Conservation (phyloP, 2,797 vertebrate species). For the Spinus olivaceus region DNA sequence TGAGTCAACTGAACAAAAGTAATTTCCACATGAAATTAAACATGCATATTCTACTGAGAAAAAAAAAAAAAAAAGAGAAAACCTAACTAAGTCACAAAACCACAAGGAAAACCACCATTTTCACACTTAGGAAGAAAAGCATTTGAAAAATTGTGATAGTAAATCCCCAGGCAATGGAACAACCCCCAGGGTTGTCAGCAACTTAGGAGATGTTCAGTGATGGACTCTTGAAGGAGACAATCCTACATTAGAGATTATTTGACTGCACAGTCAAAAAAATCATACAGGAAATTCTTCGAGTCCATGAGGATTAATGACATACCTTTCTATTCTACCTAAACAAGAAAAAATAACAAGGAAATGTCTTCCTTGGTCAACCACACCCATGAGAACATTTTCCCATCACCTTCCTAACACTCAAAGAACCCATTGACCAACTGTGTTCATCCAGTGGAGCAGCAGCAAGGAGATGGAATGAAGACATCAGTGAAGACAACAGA, state of each 20-base stretch:
- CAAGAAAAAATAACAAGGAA: not conserved
- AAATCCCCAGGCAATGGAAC: not conserved
- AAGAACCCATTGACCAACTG: not conserved
- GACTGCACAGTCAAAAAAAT: not conserved
- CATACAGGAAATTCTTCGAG: rapidly evolving
- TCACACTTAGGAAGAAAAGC: not conserved
- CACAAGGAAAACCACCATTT: not conserved
- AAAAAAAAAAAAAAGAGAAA: too few relatives aligned
- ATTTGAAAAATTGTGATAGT: not conserved
- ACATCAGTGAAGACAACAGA: not conserved
- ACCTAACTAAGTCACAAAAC: not conserved
- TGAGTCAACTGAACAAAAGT: not conserved
- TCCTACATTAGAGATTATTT: not conserved
- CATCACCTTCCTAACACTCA: not conserved
- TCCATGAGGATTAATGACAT: not conserved
- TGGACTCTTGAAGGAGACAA: not conserved
- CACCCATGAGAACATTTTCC: not conserved
- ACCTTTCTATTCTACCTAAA: not conserved
- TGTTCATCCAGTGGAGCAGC: not conserved
- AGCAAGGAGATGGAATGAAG: not conserved
- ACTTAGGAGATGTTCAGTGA: not conserved
- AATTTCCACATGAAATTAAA: not conserved
- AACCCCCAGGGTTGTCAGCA: not conserved
- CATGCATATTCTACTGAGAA: not conserved
- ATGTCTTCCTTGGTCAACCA: not conserved